These are phyloP conservation scores for Brienomyrus longianalis DNA, from an alignment of 2,113 vertebrate species.

Conservation along the genomic window DNA sequence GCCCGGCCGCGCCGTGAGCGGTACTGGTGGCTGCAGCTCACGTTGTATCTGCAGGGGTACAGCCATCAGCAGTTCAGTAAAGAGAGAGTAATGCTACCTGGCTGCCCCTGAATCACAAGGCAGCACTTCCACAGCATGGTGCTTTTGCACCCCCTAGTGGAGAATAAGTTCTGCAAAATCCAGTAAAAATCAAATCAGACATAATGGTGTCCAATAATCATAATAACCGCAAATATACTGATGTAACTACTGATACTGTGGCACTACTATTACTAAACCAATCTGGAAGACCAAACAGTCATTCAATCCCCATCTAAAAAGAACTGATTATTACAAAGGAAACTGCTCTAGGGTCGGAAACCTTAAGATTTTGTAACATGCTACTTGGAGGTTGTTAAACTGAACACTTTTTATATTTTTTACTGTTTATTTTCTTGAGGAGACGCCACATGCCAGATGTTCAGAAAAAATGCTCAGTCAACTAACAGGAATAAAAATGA, in stretches of 20 bases:
- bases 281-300: background rate
- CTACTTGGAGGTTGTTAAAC: background rate
- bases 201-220: background rate
- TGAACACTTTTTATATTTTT: background rate
- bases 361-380: background rate
- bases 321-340: background rate
- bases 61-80: background rate
- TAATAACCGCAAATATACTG: background rate
- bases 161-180: background rate
- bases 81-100: background rate
- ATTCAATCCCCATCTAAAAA: background rate
- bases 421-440: background rate
- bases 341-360: background rate
- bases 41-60: slow-evolving; percentile 75
- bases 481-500: background rate
- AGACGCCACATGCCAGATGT: background rate
- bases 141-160: background rate
- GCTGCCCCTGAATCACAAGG: background rate
- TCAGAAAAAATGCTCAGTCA: background rate
- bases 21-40: slow-evolving; percentile 92
- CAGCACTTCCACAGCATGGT: background rate
- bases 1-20: slow-evolving; percentile 77
- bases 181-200: background rate
- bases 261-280: background rate
- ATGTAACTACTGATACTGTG: background rate